Percentiles rank a stretch among this genome's conserved stretches.
These are phyloP conservation scores for Hippotragus niger DNA, from an alignment of 2,113 vertebrate genomes.

Conservation along the genomic window DNA sequence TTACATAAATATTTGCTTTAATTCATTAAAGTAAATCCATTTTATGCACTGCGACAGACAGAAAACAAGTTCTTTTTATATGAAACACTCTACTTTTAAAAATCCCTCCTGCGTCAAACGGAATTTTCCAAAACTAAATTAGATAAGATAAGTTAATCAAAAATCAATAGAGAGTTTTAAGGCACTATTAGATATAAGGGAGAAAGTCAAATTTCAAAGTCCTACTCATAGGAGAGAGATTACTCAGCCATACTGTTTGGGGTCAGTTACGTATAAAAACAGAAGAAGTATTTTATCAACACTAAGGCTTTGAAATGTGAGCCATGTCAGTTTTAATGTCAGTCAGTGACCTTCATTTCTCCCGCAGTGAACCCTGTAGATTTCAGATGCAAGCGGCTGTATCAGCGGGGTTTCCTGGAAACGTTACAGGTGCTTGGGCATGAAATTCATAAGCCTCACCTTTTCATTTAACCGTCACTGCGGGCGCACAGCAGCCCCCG, in stretches of 20 bases:
- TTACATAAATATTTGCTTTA: background rate
- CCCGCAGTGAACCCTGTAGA: background rate
- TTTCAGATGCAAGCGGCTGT: background rate
- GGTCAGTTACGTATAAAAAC: conserved; percentile 27
- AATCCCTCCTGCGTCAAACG: conserved; percentile 48
- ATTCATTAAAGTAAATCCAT: background rate
- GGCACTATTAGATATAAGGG: background rate
- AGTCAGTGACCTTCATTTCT: conserved; percentile 52
- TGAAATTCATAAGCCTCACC: conserved; percentile 34
- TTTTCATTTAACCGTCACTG: conserved; percentile 28
- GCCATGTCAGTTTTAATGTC: conserved; percentile 24
- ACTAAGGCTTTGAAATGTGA: conserved; percentile 51
- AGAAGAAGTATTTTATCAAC: conserved; percentile 11
- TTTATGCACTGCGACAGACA: background rate
- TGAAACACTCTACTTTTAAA: conserved; percentile 1
- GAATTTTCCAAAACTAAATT: conserved; percentile 47
- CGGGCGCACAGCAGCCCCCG: background rate
- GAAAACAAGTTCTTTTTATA: background rate
- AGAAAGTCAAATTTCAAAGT: background rate
- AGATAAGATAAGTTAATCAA: conserved; percentile 60
- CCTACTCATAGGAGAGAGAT: background rate
- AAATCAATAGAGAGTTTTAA: conserved; percentile 27
- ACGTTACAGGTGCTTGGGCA: background rate
- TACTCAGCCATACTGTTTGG: background rate
- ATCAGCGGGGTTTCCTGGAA: background rate